These are phyloP conservation scores for Torymus texanus DNA, from an alignment of 2,888 invertebrate genomes.

Conservation along the genomic window DNA sequence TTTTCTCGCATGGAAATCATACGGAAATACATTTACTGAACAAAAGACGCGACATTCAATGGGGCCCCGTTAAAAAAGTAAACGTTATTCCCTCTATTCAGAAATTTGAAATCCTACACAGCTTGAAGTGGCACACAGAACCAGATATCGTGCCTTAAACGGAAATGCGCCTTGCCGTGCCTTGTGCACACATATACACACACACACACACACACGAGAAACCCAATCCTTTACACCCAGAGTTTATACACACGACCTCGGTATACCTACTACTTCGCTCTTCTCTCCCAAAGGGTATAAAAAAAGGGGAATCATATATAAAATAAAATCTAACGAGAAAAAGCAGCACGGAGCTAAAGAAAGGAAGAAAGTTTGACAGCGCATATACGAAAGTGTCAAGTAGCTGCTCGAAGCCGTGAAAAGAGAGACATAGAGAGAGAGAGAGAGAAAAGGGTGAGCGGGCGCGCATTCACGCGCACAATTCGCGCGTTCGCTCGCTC, in stretches of 20 bases:
- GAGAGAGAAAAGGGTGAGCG: slow-evolving; percentile 16
- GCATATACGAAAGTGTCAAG: slow-evolving; percentile 53
- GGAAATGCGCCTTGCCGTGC: neutral
- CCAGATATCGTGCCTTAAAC: neutral
- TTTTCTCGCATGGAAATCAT: no score
- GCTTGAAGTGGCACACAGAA: slow-evolving; percentile 14
- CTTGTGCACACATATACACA: no score
- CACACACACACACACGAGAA: neutral
- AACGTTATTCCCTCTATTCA: neutral
- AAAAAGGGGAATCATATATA: slow-evolving; percentile 2
- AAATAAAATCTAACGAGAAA: slow-evolving; percentile 38
- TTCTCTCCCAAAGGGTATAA: neutral
- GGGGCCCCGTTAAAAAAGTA: slow-evolving; percentile 1
- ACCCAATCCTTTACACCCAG: slow-evolving; percentile 6
- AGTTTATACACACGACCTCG: slow-evolving; percentile 7
- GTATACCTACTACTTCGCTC: neutral
- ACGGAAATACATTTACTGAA: no score
- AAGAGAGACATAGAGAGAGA: slow-evolving; percentile 34
- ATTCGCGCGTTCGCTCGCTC: slow-evolving; percentile 31
- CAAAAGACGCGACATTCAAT: no score
- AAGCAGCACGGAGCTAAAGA: no score
- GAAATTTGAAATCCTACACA: neutral
- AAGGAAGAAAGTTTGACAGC: slow-evolving; percentile 42
- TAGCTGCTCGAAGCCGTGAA: slow-evolving; percentile 42
- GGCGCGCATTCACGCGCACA: slow-evolving; percentile 40